phyloP scores from a whole-genome alignment of 2,113 vertebrate genomes.

The Bubalus kerabau region DNA sequence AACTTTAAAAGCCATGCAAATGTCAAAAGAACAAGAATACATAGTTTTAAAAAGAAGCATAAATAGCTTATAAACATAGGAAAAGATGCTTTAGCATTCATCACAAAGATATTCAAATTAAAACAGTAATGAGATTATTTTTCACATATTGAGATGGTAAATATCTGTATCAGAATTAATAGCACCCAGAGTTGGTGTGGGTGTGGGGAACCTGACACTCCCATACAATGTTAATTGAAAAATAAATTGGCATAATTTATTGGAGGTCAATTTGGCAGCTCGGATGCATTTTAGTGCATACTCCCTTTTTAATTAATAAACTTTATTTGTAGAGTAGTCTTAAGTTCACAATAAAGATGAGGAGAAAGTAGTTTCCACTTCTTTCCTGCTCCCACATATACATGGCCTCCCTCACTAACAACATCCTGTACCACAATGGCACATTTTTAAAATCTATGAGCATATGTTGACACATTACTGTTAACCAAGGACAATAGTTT shows the following conservation, averaged over 20 bases:
- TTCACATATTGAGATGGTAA: constrained; percentile 9
- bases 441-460: too few species aligned
- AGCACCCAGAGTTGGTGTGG: not conserved
- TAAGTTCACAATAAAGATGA: not conserved
- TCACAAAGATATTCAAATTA: not conserved
- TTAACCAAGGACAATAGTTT: not conserved
- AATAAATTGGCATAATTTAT: not conserved
- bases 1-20: not conserved
- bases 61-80: not conserved
- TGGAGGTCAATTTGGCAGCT: not conserved
- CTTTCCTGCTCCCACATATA: not conserved
- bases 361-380: not conserved
- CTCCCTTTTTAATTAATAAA: not conserved
- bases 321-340: not conserved
- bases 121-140: not conserved
- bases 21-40: not conserved
- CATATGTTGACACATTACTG: not conserved
- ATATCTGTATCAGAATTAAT: not conserved
- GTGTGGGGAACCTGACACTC: not conserved
- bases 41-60: not conserved
- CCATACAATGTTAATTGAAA: not conserved
- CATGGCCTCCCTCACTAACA: not conserved
- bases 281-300: not conserved
- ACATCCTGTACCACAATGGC: not conserved
- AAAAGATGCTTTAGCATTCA: not conserved